phyloP scores from a whole-genome alignment of 1,140 invertebrate genomes.

The Zaprionus vittiger region DNA sequence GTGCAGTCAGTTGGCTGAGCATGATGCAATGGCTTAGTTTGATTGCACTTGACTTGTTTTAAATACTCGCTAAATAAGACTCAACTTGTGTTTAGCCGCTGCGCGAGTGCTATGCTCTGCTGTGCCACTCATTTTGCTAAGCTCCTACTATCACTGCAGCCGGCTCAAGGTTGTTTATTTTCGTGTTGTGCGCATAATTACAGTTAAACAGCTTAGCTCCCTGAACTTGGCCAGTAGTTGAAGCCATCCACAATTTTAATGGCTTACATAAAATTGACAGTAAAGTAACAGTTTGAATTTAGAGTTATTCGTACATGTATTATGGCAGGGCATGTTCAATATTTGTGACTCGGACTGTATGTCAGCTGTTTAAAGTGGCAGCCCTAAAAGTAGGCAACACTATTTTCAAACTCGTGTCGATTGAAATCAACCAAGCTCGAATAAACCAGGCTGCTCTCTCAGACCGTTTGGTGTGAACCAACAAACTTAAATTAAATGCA shows the following conservation, averaged over 20 bases:
- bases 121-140: conserved; percentile 20
- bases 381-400: conserved; percentile 65
- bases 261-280: not conserved
- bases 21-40: conserved; percentile 69
- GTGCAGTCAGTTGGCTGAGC: conserved; percentile 19
- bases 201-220: conserved; percentile 18
- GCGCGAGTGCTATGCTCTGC: conserved; percentile 34
- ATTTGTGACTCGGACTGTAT: conserved; percentile 53
- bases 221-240: conserved; percentile 9
- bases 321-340: conserved; percentile 17
- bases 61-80: conserved; percentile 57
- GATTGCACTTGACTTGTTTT: conserved; percentile 71
- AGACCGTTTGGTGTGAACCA: conserved; percentile 41
- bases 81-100: conserved; percentile 43
- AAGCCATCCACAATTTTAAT: not conserved
- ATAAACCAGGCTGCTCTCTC: conserved; percentile 13
- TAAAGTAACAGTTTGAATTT: not conserved
- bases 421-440: conserved; percentile 30
- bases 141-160: conserved; percentile 10
- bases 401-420: conserved; percentile 34
- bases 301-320: not conserved
- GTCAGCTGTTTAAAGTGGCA: conserved; percentile 15
- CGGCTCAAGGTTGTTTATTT: conserved; percentile 34
- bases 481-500: conserved; percentile 69
- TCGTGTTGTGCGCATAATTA: conserved; percentile 37